Evolutionary conservation across 2,888 invertebrate species (phyloP).

Genomic region (Notocelia uddmanniana): DNA sequence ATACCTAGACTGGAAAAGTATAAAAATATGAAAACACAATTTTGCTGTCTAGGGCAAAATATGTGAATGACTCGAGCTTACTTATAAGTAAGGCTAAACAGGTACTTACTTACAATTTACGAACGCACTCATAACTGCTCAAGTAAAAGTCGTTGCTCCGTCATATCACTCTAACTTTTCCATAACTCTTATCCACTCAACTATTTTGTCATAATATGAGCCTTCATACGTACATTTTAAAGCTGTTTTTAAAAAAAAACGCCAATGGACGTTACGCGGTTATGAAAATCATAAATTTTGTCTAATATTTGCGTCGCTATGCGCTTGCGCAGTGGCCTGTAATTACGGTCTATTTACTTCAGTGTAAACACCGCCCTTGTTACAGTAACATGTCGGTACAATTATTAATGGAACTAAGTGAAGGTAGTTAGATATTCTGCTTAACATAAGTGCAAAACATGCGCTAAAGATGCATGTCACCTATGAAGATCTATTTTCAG

Average conservation of each 20-base stretch:
- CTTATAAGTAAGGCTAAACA: background rate
- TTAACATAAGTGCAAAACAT: background rate
- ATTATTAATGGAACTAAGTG: constrained; percentile 19
- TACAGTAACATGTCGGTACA: constrained; percentile 17
- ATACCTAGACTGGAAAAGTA: no score
- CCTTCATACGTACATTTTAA: background rate
- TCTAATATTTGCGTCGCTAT: constrained; percentile 45
- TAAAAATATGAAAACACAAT: background rate
- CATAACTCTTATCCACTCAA: background rate
- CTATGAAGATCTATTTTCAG: background rate
- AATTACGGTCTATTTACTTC: constrained; percentile 47
- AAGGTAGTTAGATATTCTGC: background rate
- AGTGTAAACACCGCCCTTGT: constrained; percentile 30
- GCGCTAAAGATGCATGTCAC: background rate
- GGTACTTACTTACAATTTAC: background rate
- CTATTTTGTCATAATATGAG: background rate
- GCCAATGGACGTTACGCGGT: background rate
- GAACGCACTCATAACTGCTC: background rate
- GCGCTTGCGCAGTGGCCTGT: constrained; percentile 46
- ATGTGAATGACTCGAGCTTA: background rate
- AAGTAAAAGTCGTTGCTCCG: constrained; percentile 12
- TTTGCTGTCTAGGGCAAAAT: no score
- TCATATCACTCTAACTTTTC: background rate
- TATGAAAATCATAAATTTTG: constrained; percentile 25
- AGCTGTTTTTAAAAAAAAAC: background rate